These are phyloP conservation scores for Apamea anceps DNA, from an alignment of 2,888 invertebrate genomes.

Conservation along the genomic window DNA sequence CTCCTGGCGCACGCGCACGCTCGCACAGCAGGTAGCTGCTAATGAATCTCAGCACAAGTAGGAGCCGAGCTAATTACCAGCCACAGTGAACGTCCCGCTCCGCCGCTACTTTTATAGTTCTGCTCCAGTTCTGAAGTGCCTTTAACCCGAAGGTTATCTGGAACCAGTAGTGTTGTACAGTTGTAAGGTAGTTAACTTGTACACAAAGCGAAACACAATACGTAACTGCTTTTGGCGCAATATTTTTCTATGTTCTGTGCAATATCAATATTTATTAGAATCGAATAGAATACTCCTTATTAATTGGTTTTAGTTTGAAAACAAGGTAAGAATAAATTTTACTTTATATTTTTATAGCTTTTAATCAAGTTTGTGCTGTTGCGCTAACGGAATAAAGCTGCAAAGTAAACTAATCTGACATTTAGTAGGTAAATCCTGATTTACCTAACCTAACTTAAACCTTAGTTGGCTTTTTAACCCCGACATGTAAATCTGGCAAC, in stretches of 20 bases:
- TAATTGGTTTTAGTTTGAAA: background rate
- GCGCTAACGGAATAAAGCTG: background rate
- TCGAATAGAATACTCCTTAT: background rate
- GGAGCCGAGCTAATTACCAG: conserved; percentile 41
- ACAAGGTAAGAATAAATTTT: background rate
- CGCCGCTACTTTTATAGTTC: conserved; percentile 19
- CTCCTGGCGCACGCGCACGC: background rate
- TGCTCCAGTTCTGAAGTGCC: conserved; percentile 35
- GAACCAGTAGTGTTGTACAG: background rate
- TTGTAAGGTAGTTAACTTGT: background rate
- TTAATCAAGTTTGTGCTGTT: background rate
- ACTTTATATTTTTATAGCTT: background rate
- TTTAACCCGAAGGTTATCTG: conserved; percentile 12
- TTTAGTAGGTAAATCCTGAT: conserved; percentile 5
- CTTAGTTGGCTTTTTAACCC: conserved; percentile 24
- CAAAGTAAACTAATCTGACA: background rate
- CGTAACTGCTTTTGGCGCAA: background rate
- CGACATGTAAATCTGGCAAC: conserved; percentile 22
- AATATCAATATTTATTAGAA: background rate
- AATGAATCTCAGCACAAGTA: conserved; percentile 25
- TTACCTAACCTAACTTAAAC: background rate
- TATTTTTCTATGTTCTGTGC: background rate
- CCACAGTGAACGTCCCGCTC: conserved; percentile 9
- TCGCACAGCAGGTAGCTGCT: conserved; percentile 23
- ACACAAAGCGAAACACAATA: background rate